A percentile compares a stretch with the other conserved stretches of the same genome.
Conservation (phyloP, 1,140 invertebrate species). For the Planococcus citri region DNA sequence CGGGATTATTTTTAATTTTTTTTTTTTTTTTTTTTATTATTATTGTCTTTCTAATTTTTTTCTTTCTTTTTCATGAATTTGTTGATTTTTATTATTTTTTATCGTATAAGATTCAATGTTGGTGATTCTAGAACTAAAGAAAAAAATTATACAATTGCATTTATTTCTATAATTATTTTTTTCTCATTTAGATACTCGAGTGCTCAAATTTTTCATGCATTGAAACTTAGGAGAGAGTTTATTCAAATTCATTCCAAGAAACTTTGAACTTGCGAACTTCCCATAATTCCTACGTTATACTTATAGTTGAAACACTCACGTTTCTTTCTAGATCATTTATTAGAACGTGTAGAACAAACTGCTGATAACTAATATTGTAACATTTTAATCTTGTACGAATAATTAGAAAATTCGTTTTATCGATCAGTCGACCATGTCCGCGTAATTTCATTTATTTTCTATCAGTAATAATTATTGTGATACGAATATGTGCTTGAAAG, state of each 20-base stretch:
- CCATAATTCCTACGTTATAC: too few relatives aligned
- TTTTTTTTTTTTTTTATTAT: neutral
- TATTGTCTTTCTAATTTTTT: too few relatives aligned
- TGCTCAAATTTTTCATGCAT: neutral
- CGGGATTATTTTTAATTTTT: neutral
- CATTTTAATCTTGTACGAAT: too few relatives aligned
- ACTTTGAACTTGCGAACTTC: too few relatives aligned
- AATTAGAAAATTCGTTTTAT: too few relatives aligned
- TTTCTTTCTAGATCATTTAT: too few relatives aligned
- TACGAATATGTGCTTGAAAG: neutral
- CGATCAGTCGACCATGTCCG: neutral
- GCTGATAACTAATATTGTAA: too few relatives aligned
- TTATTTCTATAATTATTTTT: constrained; percentile 3
- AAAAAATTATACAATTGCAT: neutral
- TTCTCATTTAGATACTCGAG: neutral
- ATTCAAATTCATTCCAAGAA: too few relatives aligned
- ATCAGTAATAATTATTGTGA: neutral
- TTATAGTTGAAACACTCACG: too few relatives aligned
- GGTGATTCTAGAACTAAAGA: neutral
- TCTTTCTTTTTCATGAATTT: neutral
- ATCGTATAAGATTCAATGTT: neutral
- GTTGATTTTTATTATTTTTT: neutral
- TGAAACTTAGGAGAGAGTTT: neutral
- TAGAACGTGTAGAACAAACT: too few relatives aligned
- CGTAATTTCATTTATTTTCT: neutral